Base-by-base conservation (phyloP, 2,113 vertebrate species). In the Stigmatopora nigra region DNA sequence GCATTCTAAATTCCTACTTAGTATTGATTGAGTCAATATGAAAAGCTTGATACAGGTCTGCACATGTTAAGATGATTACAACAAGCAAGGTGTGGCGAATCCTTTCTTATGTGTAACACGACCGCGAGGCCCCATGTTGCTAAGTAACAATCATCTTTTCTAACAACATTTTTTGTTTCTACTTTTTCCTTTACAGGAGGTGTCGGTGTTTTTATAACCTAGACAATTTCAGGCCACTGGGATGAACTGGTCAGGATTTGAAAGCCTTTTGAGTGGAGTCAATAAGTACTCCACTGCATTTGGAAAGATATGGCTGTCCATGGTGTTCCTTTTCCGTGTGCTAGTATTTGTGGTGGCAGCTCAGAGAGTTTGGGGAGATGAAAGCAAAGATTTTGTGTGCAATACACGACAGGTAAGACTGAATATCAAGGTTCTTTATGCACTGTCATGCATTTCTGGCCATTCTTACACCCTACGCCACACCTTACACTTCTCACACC, bases 261-360 rank as follows among this genome's bases (percentile, higher is more conserved):
- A 97, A 83, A 67, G 35, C 0, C 89, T 97, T 1, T 70, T 98
- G 79, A 98, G 91, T 0, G 94, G 94, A 2, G 94, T 96, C 65
- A 98, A 96, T 74, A 93, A 95, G 47, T 98, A 98, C 83, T 97
- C 95, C 78, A 99, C 96, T 0, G 93, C 92, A 0, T 97, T 99
- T 0, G 82, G 96, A 25, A 92, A 94, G 69, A 92, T 99, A 71
- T 99, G 96, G 96, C 91, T 99, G 64, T 97, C 95, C 0, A 89
- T 98, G 76, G 95, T 99, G 72, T 98, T 98, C 0, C 89, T 97
- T 19, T 98, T 98, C 80, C 92, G 95, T 0, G 88, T 99, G 52
- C 74, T 99, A 81, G 95, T 99, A 68, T 98, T 95, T 0, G 95
- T 98, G 78, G 94, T 99, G 72, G 96, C 95, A 0, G 95, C 94